phyloP scores from a whole-genome alignment of 2,113 vertebrate genomes.

The Corythornis cristatus region DNA sequence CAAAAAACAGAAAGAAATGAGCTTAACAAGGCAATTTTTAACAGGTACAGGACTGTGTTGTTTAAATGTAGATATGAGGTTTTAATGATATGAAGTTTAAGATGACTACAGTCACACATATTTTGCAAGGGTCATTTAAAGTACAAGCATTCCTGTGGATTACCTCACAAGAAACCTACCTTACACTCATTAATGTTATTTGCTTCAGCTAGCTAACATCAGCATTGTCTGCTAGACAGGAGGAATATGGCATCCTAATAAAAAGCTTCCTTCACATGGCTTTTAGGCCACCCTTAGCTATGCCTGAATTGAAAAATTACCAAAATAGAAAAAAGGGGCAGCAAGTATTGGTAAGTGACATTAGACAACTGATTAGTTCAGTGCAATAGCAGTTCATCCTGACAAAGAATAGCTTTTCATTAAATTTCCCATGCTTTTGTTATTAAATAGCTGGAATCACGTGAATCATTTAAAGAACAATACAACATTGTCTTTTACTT shows the following conservation, averaged over 20 bases:
- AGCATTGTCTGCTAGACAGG: not conserved
- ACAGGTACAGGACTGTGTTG: not conserved
- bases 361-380: not conserved
- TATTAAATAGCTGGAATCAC: not conserved
- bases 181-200: not conserved
- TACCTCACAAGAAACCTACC: not conserved
- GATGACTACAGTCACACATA: not conserved
- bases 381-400: not conserved
- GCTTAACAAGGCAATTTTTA: not conserved
- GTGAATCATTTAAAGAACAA: not conserved
- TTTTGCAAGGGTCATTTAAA: not conserved
- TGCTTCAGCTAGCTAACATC: not conserved
- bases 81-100: not conserved
- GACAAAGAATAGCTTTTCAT: not conserved
- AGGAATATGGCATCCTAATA: not conserved
- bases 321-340: not conserved
- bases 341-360: not conserved
- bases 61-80: not conserved
- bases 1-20: not conserved
- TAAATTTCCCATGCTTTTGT: not conserved
- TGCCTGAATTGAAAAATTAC: not conserved
- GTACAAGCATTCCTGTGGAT: not conserved
- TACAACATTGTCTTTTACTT: not conserved
- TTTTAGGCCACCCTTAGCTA: not conserved
- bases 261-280: not conserved